Evolutionary conservation across 2,888 invertebrate genomes (phyloP).

Genomic region (Tyria jacobaeae): DNA sequence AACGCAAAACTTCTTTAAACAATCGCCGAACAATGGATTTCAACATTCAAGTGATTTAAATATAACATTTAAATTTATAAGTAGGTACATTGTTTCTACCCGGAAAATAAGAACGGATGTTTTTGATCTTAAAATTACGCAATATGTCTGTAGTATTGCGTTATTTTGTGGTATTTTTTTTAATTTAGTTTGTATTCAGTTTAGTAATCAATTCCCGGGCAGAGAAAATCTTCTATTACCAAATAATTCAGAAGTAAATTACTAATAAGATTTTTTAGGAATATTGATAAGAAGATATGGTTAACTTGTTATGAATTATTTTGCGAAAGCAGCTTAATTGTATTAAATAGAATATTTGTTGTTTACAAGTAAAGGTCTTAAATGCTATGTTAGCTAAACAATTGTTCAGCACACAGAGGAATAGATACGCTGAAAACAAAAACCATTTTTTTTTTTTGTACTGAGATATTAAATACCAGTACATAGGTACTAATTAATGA

Average conservation of each 20-base stretch:
- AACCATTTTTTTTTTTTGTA: too few relatives aligned
- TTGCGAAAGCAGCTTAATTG: not conserved
- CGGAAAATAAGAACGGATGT: not conserved
- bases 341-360: not conserved
- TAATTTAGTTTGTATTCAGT: not conserved
- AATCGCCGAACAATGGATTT: not conserved
- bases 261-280: not conserved
- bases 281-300: not conserved
- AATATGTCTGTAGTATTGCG: not conserved
- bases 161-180: not conserved
- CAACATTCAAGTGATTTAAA: not conserved
- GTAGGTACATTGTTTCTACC: not conserved
- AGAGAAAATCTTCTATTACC: not conserved
- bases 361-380: too few relatives aligned
- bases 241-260: not conserved
- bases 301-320: not conserved
- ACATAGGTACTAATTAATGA: too few relatives aligned
- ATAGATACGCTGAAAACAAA: too few relatives aligned
- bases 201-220: not conserved
- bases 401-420: too few relatives aligned
- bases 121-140: constrained; percentile 4
- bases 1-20: constrained; percentile 3
- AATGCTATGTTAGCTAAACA: too few relatives aligned
- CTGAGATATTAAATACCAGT: too few relatives aligned
- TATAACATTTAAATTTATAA: constrained; percentile 2